Evolutionary conservation across 1,140 invertebrate genomes (phyloP).

Genomic region (Leptinotarsa texana): DNA sequence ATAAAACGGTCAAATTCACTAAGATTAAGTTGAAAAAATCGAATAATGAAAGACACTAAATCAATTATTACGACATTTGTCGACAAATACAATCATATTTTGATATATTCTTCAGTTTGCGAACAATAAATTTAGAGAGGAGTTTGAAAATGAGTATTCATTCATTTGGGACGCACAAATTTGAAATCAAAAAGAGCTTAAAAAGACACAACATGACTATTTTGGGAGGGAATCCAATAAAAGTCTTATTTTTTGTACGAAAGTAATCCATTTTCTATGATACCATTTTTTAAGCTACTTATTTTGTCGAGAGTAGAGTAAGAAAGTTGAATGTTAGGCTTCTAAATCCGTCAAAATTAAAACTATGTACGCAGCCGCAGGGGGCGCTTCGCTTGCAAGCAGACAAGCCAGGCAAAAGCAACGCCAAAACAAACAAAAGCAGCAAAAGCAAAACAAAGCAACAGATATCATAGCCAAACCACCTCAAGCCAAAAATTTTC

Average conservation of each 20-base stretch:
- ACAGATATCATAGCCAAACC: conserved; percentile 48
- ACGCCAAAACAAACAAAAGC: conserved; percentile 56
- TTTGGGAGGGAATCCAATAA: too few relatives aligned
- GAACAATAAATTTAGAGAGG: conserved; percentile 5
- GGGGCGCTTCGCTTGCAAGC: conserved; percentile 72
- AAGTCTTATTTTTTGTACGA: conserved; percentile 9
- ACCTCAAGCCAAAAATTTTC: conserved; percentile 60
- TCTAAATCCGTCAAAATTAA: conserved; percentile 34
- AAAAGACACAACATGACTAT: neutral
- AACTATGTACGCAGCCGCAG: conserved; percentile 75
- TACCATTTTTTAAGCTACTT: neutral
- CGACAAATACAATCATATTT: conserved; percentile 31
- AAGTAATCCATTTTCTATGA: neutral
- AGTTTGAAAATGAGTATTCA: neutral
- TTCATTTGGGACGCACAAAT: conserved; percentile 11
- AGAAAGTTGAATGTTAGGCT: neutral
- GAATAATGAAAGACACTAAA: conserved; percentile 29
- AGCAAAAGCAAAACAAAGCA: conserved; percentile 55
- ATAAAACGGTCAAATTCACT: conserved; percentile 37
- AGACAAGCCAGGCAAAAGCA: conserved; percentile 65
- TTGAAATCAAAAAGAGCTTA: conserved; percentile 13
- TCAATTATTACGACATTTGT: conserved; percentile 18
- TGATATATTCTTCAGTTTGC: conserved; percentile 14
- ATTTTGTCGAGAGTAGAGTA: too few relatives aligned
- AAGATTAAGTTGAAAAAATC: conserved; percentile 44